phyloP scores from a whole-genome alignment of 2,888 invertebrate genomes.

The Catocala nupta region DNA sequence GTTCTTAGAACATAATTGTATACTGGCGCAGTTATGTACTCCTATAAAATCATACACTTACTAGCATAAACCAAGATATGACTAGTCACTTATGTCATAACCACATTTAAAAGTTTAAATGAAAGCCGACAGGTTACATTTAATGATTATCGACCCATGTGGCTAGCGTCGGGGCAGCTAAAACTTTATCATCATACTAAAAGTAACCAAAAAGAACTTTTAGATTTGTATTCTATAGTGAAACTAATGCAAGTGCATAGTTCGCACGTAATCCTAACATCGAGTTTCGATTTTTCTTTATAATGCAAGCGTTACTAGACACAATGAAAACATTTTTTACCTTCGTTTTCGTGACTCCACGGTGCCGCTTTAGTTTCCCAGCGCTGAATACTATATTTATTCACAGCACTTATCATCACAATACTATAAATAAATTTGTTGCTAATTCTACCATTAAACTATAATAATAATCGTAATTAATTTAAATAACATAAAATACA shows the following conservation, averaged over 20 bases:
- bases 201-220: constrained; percentile 27
- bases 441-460: constrained; percentile 79
- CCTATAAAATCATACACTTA: too few species aligned
- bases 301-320: constrained; percentile 69
- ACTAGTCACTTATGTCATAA: too few species aligned
- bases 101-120: constrained; percentile 13
- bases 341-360: constrained; percentile 88
- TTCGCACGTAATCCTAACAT: constrained; percentile 41
- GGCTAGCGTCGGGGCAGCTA: constrained; percentile 47
- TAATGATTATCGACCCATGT: constrained; percentile 72
- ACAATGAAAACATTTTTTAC: constrained; percentile 83
- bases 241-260: constrained; percentile 15
- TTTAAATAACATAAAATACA: constrained; percentile 78
- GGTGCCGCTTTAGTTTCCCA: constrained; percentile 87
- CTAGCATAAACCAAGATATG: too few species aligned
- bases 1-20: constrained; percentile 19
- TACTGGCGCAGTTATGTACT: background rate
- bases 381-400: constrained; percentile 82
- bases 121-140: constrained; percentile 53
- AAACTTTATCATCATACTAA: constrained; percentile 22
- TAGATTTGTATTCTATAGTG: background rate
- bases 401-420: constrained; percentile 87
- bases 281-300: constrained; percentile 64
- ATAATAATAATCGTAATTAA: constrained; percentile 65
- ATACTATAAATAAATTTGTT: constrained; percentile 75